Evolutionary conservation across 2,888 invertebrate species (phyloP).

Genomic region (Euplagia quadripunctaria): DNA sequence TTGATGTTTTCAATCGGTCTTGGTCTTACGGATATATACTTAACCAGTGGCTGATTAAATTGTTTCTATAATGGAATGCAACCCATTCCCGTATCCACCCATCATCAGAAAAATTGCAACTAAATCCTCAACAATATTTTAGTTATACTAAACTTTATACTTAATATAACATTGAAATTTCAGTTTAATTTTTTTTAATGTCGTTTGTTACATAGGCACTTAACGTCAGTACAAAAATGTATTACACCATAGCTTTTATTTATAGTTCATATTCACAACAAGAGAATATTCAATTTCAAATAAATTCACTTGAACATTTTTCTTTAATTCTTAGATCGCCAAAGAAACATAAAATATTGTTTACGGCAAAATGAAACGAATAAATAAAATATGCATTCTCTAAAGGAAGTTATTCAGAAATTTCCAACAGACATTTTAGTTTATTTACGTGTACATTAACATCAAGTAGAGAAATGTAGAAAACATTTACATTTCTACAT

Average conservation of each 20-base stretch:
- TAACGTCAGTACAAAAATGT: too few relatives aligned
- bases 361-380: conserved; percentile 5
- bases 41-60: too few relatives aligned
- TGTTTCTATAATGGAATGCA: too few relatives aligned
- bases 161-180: too few relatives aligned
- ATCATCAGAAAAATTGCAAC: too few relatives aligned
- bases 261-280: background rate
- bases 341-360: conserved; percentile 15
- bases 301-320: background rate
- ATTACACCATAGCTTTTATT: background rate
- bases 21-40: too few relatives aligned
- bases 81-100: too few relatives aligned
- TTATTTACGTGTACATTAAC: conserved; percentile 37
- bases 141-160: too few relatives aligned
- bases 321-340: conserved; percentile 8
- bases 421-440: conserved; percentile 29
- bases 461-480: conserved; percentile 29
- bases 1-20: too few relatives aligned
- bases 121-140: too few relatives aligned
- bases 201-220: too few relatives aligned
- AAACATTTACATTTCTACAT: conserved; percentile 28
- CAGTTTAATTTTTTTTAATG: too few relatives aligned
- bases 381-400: conserved; percentile 27
- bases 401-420: conserved; percentile 25
- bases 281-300: background rate